Conservation (phyloP, 2,888 invertebrate species). For the Caenorhabditis uteleia region DNA sequence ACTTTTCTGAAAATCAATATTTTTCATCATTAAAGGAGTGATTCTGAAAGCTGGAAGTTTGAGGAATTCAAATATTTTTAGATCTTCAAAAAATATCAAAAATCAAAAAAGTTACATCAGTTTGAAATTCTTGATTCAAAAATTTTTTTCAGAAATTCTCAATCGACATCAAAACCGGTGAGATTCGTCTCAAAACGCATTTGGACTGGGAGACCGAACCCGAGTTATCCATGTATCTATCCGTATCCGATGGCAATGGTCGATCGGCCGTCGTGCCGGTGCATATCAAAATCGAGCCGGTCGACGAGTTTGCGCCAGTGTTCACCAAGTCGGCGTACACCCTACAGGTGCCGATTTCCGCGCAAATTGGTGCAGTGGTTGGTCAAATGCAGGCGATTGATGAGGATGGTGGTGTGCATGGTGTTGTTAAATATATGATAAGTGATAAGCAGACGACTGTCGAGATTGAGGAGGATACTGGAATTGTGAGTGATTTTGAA, state of each 20-base stretch:
- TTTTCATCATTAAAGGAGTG: conserved; percentile 3
- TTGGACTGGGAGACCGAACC: conserved; percentile 84
- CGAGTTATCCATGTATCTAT: conserved; percentile 24
- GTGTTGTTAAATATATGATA: conserved; percentile 36
- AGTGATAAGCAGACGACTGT: conserved; percentile 28
- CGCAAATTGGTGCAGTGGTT: conserved; percentile 78
- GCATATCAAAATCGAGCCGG: conserved; percentile 76
- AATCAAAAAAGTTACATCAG: too few species aligned
- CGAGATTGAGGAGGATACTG: conserved; percentile 47
- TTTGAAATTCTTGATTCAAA: too few species aligned
- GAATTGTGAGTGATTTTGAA: conserved; percentile 40
- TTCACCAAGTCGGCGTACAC: conserved; percentile 88
- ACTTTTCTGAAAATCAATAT: too few species aligned
- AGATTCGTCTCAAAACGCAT: conserved; percentile 80
- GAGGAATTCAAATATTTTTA: too few species aligned
- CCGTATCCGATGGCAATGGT: conserved; percentile 82
- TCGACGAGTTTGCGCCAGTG: conserved; percentile 91
- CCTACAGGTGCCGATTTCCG: conserved; percentile 73
- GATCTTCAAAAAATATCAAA: too few species aligned
- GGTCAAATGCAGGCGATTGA: conserved; percentile 73
- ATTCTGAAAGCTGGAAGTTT: too few species aligned
- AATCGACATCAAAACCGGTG: conserved; percentile 80
- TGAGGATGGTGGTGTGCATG: conserved; percentile 48
- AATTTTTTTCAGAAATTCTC: conserved; percentile 35
- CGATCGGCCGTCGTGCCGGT: conserved; percentile 67